A percentile compares a stretch with the other conserved stretches of the same genome.
Conservation (phyloP, 2,797 vertebrate genomes). For the Dendrocincla tyrannina region DNA sequence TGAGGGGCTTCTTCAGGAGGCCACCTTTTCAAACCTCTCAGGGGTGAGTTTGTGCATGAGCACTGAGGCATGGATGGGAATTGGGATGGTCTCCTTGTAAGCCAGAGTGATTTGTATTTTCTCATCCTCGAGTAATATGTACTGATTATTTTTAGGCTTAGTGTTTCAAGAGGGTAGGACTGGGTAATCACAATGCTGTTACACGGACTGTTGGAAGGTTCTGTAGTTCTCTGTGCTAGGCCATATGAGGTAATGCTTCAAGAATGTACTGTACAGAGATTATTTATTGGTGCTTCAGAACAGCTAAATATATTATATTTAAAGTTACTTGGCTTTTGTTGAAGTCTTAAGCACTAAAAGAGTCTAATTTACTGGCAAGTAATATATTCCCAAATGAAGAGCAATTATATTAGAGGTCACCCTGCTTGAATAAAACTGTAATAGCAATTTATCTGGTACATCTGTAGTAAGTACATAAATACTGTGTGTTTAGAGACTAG, state of each 20-base stretch:
- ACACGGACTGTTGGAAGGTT: accelerated
- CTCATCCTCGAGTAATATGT: background rate
- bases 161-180: background rate
- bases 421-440: background rate
- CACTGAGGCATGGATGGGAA: background rate
- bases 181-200: background rate
- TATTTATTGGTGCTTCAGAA: background rate
- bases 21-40: accelerated
- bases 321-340: background rate
- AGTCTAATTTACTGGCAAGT: background rate
- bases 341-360: background rate
- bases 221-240: background rate
- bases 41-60: accelerated
- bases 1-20: background rate
- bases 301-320: background rate
- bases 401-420: background rate
- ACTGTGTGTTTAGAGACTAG: background rate
- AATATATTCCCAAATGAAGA: background rate
- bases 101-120: background rate
- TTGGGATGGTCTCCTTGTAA: background rate
- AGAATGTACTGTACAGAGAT: background rate
- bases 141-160: background rate
- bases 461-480: background rate
- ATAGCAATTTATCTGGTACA: background rate
- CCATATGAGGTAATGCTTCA: background rate